Evolutionary conservation across 2,113 vertebrate genomes (phyloP), one percentile per base, ranked within the genome.

Genomic region (Lutjanus erythropterus): DNA sequence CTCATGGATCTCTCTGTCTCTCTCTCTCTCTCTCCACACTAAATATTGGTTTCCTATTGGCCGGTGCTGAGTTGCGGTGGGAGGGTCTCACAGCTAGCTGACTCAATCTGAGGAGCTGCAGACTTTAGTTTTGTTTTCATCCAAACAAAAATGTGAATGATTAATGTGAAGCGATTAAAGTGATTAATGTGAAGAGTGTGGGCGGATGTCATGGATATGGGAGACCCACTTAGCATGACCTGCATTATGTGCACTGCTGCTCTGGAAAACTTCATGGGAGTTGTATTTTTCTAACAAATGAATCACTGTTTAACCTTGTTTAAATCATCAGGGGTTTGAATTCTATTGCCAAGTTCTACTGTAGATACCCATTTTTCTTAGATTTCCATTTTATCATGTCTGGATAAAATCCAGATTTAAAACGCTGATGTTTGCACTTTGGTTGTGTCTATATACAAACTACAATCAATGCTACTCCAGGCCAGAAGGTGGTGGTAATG

Each of bases 41-140:
- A 42, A 70, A 16, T 33, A 19, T 68, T 69, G 35, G 2, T 31
- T 50, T 86, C 35, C 25, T 39, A 85, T 86, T 87, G 78, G 87
- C 47, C 3, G 25, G 19, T 12, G 33, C n/a, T 18, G 67, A 42
- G 35, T 31, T 16, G 35, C 60, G 44, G 60, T 37, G 46, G 86
- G 80, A 50, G 71, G 80, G 50, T 64, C 69, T 67, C 3, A 7
- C 53, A 39, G 59, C 21, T 16, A 7, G 5, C 23, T 31, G 71
- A 44, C 37, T 31, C 69, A 67, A 76, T 37, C 60, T 68, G 73
- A 50, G 65, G 53, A 81, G 73, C 86, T 76, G 74, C 80, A 71
- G 31, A 71, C 74, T 70, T 6, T 11, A 67, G 27, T 23, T 85
- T 66, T n/a, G 52, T 50, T 73, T 64, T 27, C 14, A 21, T 64